These are phyloP conservation scores for Palythoa grandiflora DNA, from an alignment of 92 coral and sea anemone genomes.

Conservation along the genomic window DNA sequence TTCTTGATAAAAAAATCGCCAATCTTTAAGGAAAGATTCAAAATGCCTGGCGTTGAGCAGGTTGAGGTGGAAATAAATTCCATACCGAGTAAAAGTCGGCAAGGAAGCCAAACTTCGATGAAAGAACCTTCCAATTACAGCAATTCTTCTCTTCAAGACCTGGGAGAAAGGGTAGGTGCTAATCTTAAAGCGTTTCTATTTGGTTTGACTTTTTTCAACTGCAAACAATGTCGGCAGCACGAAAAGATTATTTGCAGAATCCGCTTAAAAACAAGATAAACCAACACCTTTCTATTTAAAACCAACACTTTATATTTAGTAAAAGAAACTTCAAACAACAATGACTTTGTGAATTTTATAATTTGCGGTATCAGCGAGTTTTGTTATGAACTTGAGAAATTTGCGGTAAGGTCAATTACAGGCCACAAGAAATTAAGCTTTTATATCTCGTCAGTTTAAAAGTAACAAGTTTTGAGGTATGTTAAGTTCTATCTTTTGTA, in stretches of 20 bases:
- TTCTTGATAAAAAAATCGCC: neutral
- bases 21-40: conserved; percentile 3
- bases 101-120: conserved; percentile 33
- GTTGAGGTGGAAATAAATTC: conserved; percentile 26
- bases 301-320: neutral
- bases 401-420: no score
- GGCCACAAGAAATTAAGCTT: no score
- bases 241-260: conserved; percentile 15
- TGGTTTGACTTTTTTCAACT: conserved; percentile 2
- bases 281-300: neutral
- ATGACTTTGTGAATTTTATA: neutral
- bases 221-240: conserved; percentile 18
- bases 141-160: conserved; percentile 6
- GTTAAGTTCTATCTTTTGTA: no score
- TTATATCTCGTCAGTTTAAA: no score
- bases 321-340: neutral
- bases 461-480: no score
- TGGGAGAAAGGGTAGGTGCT: conserved; percentile 31
- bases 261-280: conserved; percentile 1
- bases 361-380: neutral
- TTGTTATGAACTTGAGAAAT: neutral
- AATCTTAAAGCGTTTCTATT: neutral
- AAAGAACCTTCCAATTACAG: conserved; percentile 3
- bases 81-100: conserved; percentile 27
- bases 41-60: conserved; percentile 38